These are phyloP conservation scores for Galeopterus variegatus DNA, from an alignment of 2,113 vertebrate species.

Conservation along the genomic window DNA sequence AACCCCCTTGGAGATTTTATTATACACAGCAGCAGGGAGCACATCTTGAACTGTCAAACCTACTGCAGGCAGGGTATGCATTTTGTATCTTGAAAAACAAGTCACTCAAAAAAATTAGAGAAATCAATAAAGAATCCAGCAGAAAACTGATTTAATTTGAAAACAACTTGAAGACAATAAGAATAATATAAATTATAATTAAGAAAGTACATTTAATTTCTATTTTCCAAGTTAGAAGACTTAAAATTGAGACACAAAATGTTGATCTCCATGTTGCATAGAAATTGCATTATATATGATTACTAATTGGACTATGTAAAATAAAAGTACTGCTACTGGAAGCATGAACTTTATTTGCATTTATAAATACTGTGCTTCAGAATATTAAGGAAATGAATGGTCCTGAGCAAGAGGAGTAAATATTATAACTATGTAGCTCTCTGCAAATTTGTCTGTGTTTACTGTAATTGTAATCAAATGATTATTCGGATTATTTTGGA, in stretches of 20 bases:
- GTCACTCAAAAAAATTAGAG: background rate
- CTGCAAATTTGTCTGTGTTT: background rate
- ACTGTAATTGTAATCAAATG: background rate
- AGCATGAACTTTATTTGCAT: background rate
- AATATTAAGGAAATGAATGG: conserved; percentile 13
- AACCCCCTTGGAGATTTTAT: background rate
- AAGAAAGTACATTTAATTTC: background rate
- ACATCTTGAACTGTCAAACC: background rate
- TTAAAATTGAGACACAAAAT: conserved; percentile 31
- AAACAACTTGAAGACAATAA: background rate
- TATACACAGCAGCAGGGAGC: background rate
- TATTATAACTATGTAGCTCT: background rate
- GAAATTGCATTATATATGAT: background rate
- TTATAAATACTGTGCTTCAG: background rate
- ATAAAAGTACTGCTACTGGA: background rate
- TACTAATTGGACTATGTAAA: background rate
- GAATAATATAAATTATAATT: conserved; percentile 29
- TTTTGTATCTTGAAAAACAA: conserved; percentile 11
- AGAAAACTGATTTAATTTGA: background rate
- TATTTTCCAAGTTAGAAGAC: background rate
- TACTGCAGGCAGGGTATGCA: background rate
- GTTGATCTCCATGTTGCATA: background rate
- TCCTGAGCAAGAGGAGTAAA: background rate
- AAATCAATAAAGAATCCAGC: background rate
- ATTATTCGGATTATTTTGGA: background rate